These are phyloP conservation scores for Acanthacorydalis orientalis DNA, from an alignment of 2,888 invertebrate genomes.

Conservation along the genomic window DNA sequence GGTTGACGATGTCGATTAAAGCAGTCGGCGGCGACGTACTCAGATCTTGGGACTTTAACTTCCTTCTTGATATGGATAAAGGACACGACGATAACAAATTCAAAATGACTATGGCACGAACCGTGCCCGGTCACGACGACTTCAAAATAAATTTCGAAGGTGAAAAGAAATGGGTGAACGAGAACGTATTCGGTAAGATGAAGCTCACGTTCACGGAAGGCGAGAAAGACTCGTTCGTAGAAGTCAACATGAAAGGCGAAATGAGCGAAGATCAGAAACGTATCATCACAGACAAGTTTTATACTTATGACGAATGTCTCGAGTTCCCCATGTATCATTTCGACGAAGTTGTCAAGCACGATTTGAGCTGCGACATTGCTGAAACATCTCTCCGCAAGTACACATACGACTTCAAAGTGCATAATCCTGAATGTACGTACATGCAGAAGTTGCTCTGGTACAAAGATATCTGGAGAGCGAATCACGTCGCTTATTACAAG, in stretches of 20 bases:
- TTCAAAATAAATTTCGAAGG: constrained; percentile 24
- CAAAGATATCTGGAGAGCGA: constrained; percentile 10
- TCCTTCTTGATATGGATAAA: constrained; percentile 16
- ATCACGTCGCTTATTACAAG: constrained; percentile 9
- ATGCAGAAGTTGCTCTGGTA: constrained; percentile 8
- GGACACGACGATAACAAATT: constrained; percentile 18
- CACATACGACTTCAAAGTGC: constrained; percentile 16
- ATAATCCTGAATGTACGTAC: constrained; percentile 16
- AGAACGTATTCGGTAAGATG: constrained; percentile 18
- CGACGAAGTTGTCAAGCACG: constrained; percentile 12
- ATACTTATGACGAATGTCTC: constrained; percentile 14
- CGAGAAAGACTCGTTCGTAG: constrained; percentile 17
- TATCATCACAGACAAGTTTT: constrained; percentile 9
- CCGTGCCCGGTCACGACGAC: constrained; percentile 19
- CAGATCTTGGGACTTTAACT: constrained; percentile 21
- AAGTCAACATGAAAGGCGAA: constrained; percentile 19
- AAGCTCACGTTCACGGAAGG: constrained; percentile 19
- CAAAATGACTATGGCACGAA: constrained; percentile 18
- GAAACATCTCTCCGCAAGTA: constrained; percentile 21
- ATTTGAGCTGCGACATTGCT: constrained; percentile 14
- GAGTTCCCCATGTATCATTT: constrained; percentile 14
- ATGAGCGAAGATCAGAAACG: constrained; percentile 20
- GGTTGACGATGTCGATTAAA: constrained; percentile 18
- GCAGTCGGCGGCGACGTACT: constrained; percentile 16
- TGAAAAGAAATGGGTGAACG: constrained; percentile 16